phyloP scores from a whole-genome alignment of 2,797 vertebrate species.

The Craterocephalus amniculus region DNA sequence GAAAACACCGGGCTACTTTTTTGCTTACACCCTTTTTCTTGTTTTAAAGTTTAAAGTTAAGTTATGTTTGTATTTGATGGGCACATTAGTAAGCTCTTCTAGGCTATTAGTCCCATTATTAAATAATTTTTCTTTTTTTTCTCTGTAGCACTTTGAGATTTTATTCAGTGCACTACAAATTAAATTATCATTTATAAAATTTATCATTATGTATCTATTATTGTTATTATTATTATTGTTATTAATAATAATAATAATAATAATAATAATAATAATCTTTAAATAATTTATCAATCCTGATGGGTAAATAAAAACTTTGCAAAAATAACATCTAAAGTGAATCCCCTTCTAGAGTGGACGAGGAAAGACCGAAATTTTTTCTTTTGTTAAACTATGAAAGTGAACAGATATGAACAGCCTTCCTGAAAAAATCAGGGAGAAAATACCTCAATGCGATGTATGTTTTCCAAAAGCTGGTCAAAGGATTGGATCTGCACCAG shows the following conservation, averaged over 20 bases:
- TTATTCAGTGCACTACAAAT: too few relatives aligned
- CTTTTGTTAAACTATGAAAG: too few relatives aligned
- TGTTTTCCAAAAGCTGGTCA: slow-evolving; percentile 88
- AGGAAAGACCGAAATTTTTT: too few relatives aligned
- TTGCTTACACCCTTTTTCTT: background rate
- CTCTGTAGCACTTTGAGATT: too few relatives aligned
- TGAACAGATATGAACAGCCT: background rate
- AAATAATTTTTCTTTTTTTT: too few relatives aligned
- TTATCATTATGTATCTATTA: too few relatives aligned
- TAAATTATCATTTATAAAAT: too few relatives aligned
- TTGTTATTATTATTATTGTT: too few relatives aligned
- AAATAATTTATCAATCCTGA: too few relatives aligned
- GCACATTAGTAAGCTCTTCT: background rate
- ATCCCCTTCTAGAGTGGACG: background rate
- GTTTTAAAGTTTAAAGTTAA: background rate
- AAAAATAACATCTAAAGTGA: background rate
- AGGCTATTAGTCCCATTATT: background rate
- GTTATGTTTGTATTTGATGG: background rate
- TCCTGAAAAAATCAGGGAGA: background rate
- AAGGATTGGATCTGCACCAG: slow-evolving; percentile 88
- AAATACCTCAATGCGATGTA: slow-evolving; percentile 91
- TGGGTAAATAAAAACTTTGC: too few relatives aligned
- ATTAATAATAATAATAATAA: background rate
- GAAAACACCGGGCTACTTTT: background rate
- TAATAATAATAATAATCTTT: too few relatives aligned